Conservation (phyloP, 2,113 vertebrate species). For the Myodes glareolus region DNA sequence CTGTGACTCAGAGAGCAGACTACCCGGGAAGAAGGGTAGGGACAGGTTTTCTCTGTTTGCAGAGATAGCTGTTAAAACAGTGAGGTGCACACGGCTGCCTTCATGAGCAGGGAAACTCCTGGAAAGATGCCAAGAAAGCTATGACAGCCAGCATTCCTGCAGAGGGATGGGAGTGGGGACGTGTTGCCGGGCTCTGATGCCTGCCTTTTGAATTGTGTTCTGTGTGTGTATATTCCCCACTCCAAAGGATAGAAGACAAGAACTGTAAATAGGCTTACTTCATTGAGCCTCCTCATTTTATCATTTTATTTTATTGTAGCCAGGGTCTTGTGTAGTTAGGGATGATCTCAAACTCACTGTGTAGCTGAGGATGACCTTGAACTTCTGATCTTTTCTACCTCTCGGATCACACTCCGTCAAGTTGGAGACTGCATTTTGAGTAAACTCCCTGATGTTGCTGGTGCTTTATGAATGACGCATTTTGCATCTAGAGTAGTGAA, state of each 20-base stretch:
- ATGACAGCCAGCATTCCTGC: background rate
- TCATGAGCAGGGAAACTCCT: background rate
- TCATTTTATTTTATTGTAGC: background rate
- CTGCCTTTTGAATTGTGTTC: background rate
- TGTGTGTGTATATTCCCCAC: background rate
- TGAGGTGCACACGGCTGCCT: background rate
- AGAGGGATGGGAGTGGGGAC: background rate
- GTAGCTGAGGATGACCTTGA: background rate
- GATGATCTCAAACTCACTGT: background rate
- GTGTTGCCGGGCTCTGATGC: background rate
- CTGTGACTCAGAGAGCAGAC: background rate
- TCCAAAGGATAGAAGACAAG: background rate
- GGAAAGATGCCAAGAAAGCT: background rate
- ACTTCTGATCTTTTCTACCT: background rate
- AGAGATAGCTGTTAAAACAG: background rate
- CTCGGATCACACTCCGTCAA: background rate
- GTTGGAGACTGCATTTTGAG: background rate
- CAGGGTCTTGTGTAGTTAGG: background rate
- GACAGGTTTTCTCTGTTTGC: background rate
- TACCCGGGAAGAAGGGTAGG: background rate
- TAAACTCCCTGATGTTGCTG: background rate
- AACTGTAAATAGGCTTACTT: background rate
- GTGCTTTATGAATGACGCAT: background rate
- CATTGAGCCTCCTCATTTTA: background rate
- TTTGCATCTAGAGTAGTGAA: background rate